Evolutionary conservation across 2,888 invertebrate genomes (phyloP).

Genomic region (Meghimatium bilineatum): DNA sequence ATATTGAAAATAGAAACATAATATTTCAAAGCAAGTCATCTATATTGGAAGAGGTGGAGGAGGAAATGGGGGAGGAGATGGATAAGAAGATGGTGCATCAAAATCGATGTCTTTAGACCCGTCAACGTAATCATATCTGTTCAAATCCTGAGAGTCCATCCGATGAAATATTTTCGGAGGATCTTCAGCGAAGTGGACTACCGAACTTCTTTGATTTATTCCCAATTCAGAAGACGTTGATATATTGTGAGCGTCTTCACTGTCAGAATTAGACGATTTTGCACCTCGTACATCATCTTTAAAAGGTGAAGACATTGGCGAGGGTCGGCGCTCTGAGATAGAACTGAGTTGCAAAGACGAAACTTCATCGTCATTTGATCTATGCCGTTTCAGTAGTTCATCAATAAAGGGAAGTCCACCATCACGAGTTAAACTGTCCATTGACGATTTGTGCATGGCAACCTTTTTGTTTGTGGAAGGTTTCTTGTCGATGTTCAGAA

Average conservation of each 20-base stretch:
- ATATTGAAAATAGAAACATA: too few species aligned
- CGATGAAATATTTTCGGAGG: conserved; percentile 53
- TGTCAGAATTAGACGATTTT: too few species aligned
- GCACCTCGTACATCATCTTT: neutral
- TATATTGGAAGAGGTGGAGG: conserved; percentile 51
- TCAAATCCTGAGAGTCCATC: neutral
- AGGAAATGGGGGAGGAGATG: conserved; percentile 47
- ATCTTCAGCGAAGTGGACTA: conserved; percentile 48
- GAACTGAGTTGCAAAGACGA: neutral
- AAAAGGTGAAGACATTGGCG: neutral
- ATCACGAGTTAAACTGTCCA: neutral
- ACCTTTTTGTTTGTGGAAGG: neutral
- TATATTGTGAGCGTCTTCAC: neutral
- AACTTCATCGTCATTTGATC: conserved; percentile 21
- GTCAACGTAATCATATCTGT: neutral
- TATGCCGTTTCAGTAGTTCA: conserved; percentile 49
- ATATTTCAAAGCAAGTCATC: too few species aligned
- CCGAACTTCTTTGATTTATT: neutral
- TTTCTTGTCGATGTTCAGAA: conserved; percentile 27
- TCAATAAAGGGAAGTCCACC: conserved; percentile 46
- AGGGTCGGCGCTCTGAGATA: neutral
- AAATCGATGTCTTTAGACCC: neutral
- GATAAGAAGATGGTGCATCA: neutral
- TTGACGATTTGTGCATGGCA: neutral
- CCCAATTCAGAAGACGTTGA: neutral